A percentile compares a stretch with the other conserved stretches of the same genome.
These are phyloP conservation scores for Arothron firmamentum DNA, from an alignment of 2,113 vertebrate genomes.

Conservation along the genomic window DNA sequence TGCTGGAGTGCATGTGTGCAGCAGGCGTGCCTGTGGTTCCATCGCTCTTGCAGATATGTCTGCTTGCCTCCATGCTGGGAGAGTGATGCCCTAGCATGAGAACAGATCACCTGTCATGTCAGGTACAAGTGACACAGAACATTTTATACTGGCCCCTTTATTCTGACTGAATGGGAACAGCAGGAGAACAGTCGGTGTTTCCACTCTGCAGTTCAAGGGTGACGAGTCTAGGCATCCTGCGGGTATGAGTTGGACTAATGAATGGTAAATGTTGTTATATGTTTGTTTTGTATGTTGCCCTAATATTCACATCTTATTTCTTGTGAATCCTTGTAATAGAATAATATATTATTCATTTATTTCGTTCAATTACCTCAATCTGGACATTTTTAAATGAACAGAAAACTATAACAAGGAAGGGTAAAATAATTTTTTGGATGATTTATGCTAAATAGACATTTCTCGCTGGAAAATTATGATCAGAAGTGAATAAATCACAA, in stretches of 20 bases:
- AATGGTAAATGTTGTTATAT: neutral
- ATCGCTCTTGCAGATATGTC: conserved; percentile 12
- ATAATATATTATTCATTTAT: no score
- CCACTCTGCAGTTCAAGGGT: conserved; percentile 2
- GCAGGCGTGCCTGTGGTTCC: conserved; percentile 5
- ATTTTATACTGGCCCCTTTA: conserved; percentile 28
- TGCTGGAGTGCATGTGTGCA: no score
- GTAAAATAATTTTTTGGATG: no score
- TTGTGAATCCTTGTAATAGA: no score
- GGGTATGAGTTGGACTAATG: conserved; percentile 31
- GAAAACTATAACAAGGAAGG: no score
- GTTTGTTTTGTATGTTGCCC: no score
- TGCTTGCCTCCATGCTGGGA: conserved; percentile 16
- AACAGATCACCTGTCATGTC: conserved; percentile 46
- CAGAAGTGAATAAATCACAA: no score
- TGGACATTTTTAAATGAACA: no score
- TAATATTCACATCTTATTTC: no score
- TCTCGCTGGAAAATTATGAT: no score
- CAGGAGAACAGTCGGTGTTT: conserved; percentile 20
- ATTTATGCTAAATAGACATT: no score
- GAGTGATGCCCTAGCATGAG: conserved; percentile 22
- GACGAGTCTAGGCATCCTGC: conserved; percentile 8
- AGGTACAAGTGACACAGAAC: conserved; percentile 41
- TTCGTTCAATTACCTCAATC: no score
- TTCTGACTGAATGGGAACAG: conserved; percentile 62